Base-by-base conservation (phyloP, 2,888 invertebrate genomes). In the Xiphydria camelus region DNA sequence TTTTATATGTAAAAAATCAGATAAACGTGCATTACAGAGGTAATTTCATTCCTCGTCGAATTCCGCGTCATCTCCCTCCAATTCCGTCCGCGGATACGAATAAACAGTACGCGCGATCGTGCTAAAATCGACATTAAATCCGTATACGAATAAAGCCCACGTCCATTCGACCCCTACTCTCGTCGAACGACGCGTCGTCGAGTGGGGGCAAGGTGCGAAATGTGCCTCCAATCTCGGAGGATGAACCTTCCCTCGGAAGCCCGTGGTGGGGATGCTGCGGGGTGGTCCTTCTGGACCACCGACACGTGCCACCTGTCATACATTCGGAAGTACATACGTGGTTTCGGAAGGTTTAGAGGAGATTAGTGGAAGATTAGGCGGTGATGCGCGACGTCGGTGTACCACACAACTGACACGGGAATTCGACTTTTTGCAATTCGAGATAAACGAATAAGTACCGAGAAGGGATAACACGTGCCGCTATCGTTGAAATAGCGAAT, bases 241-340 rank as follows among this genome's bases (percentile, higher is more conserved):
- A 62, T 62, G 64, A 57, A 44, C 60, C 60, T 59, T 59, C 53
- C 59, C 51, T 53, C 47, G 34, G 15, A 48, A 37, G 45, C 43
- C 47, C 45, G 20, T 58, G 51, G 63, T 55, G 66, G 64, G 59
- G 59, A 51, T 50, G 51, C 55, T 61, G 67, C 23, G 25, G 34
- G 65, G 66, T 60, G 62, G 61, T 60, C 57, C 61, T 54, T 59
- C 53, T 55, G 59, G 65, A 64, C 62, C 64, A 54, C 61, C 44
- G 62, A 64, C 69, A 70, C 68, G 69, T 70, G 69, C 69, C 62
- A 68, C 68, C 65, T 69, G 69, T 70, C 69, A 69, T 60, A 44
- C 37, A 22, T 37, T 21, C 20, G 45, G 51, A 53, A 41, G 61
- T 61, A 52, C 57, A 58, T 61, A 52, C 57, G 62, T 50, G 63